phyloP scores from a whole-genome alignment of 2,797 vertebrate species.

The Melopsittacus undulatus region DNA sequence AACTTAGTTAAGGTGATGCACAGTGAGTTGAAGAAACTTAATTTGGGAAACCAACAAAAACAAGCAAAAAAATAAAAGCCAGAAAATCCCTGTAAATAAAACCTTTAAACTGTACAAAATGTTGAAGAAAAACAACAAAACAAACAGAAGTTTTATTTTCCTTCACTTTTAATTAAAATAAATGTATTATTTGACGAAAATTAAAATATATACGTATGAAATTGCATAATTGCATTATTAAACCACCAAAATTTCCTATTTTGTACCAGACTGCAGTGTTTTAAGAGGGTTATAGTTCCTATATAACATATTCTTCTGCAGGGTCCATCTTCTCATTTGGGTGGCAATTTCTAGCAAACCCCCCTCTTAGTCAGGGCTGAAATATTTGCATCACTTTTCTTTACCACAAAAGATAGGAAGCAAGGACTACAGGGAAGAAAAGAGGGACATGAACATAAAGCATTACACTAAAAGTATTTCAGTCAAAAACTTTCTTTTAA shows the following conservation, averaged over 20 bases:
- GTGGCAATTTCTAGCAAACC: not conserved
- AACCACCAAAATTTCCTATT: not conserved
- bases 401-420: not conserved
- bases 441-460: not conserved
- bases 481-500: not conserved
- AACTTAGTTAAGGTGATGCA: not conserved
- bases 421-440: not conserved
- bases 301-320: not conserved
- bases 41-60: not conserved
- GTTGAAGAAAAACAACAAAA: not conserved
- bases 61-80: no score
- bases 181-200: not conserved
- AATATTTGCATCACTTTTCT: not conserved
- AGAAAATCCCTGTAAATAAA: no score
- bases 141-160: not conserved
- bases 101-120: no score
- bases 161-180: not conserved
- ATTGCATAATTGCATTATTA: not conserved
- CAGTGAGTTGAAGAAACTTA: not conserved
- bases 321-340: not conserved
- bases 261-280: not conserved
- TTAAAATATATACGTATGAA: rapidly evolving
- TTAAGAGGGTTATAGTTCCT: not conserved
- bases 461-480: not conserved
- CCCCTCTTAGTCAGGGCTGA: not conserved